These are phyloP conservation scores for Thomomys bottae DNA, from an alignment of 2,113 vertebrate species.

Conservation along the genomic window DNA sequence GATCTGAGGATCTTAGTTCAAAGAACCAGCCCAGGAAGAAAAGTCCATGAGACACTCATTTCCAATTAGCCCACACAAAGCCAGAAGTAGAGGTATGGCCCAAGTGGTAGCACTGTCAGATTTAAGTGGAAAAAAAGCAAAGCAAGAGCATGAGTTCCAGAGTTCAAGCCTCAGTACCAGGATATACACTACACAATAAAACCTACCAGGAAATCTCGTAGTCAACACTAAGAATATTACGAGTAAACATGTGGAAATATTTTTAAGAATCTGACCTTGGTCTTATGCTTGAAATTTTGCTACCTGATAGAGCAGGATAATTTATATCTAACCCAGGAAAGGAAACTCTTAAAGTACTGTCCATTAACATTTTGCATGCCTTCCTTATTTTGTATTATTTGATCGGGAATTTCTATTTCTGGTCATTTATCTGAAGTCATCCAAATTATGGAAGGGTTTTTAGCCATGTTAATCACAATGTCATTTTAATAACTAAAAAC, in stretches of 20 bases:
- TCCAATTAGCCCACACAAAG: too few relatives aligned
- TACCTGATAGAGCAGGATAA: conserved; percentile 5
- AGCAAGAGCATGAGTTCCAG: too few relatives aligned
- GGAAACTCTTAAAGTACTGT: conserved; percentile 15
- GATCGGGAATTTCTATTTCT: conserved; percentile 57
- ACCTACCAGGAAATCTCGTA: background rate
- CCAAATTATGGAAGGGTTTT: conserved; percentile 53
- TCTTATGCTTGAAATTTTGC: conserved; percentile 38
- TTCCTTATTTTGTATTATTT: conserved; percentile 52
- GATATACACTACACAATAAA: background rate
- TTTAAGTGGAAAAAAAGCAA: too few relatives aligned
- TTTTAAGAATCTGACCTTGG: background rate
- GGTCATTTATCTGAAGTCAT: conserved; percentile 59
- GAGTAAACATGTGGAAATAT: background rate
- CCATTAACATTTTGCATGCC: background rate
- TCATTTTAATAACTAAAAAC: conserved; percentile 72
- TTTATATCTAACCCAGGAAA: conserved; percentile 16
- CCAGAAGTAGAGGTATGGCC: too few relatives aligned
- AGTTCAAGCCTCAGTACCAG: too few relatives aligned
- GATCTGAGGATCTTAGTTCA: too few relatives aligned
- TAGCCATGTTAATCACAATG: conserved; percentile 69
- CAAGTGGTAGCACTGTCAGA: too few relatives aligned
- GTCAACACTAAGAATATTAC: background rate
- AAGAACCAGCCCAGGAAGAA: too few relatives aligned
- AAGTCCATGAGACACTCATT: too few relatives aligned